Evolutionary conservation across 1,140 invertebrate species (phyloP).

Genomic region (Penaeus chinensis): DNA sequence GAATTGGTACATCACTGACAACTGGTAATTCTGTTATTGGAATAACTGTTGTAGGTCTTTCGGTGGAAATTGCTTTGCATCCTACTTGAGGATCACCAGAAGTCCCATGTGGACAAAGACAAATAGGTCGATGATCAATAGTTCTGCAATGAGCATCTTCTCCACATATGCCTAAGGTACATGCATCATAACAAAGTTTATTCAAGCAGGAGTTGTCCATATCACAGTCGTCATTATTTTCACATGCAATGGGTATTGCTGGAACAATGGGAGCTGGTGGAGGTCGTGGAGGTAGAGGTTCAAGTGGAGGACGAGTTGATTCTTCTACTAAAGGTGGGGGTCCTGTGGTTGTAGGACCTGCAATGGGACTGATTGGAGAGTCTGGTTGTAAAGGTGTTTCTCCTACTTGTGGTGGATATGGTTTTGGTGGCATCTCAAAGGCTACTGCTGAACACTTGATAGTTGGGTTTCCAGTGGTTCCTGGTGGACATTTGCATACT

Average conservation of each 20-base stretch:
- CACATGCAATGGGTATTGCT: conserved; percentile 13
- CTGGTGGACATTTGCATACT: conserved; percentile 20
- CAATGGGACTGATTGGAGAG: background rate
- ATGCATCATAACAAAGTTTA: conserved; percentile 76
- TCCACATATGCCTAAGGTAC: conserved; percentile 75
- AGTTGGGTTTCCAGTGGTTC: conserved; percentile 32
- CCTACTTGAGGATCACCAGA: conserved; percentile 79
- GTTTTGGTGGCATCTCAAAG: background rate
- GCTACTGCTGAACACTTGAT: conserved; percentile 28
- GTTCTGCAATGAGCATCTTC: conserved; percentile 78
- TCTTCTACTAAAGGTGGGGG: conserved; percentile 20
- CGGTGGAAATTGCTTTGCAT: conserved; percentile 70
- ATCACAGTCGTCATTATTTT: conserved; percentile 58
- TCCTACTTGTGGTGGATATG: conserved; percentile 1
- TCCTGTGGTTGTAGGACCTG: conserved; percentile 9
- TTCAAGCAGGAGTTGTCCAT: conserved; percentile 53
- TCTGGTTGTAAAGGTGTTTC: background rate
- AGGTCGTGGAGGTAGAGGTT: conserved; percentile 18
- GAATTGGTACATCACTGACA: conserved; percentile 21
- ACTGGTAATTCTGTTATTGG: conserved; percentile 33
- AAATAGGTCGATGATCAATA: conserved; percentile 70
- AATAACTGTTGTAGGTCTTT: conserved; percentile 40
- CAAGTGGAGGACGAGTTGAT: conserved; percentile 4
- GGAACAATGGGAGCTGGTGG: conserved; percentile 22
- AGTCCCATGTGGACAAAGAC: conserved; percentile 82